Base-by-base conservation (phyloP, 2,888 invertebrate species). In the Plutella xylostella region DNA sequence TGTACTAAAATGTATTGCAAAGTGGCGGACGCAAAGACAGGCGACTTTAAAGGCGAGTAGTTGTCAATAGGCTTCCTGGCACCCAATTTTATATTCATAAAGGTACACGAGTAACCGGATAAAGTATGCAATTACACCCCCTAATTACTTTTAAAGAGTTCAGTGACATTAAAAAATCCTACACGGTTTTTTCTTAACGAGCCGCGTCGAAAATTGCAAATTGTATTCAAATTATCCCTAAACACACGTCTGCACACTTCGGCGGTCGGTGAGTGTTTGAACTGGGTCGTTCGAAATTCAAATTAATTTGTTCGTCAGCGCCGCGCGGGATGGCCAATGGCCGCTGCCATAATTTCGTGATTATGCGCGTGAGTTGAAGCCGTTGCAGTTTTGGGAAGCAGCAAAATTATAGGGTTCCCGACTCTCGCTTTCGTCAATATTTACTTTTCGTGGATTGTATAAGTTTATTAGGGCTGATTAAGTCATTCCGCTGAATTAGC, bases 291-390 rank as follows among this genome's bases (percentile, higher is more conserved):
- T 72, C 68, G 56, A 64, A 71, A 64, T 68, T 69, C 71, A 68
- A 74, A 62, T 63, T 56, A 57, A 41, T 41, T 30, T 30, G 15
- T 30, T 18, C 30, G 41, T 20, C 62, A 58, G 51, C 51, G 49
- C 51, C 55, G 55, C 54, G 57, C 70, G 63, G 63, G 72, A 72
- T 72, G 65, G 72, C n/a, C n/a, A n/a, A n/a, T n/a, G n/a, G n/a
- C n/a, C n/a, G 69, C 65, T 63, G 68, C 61, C 65, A 58, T 60
- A 67, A 69, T 68, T 63, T 51, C 56, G 54, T 53, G 57, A 78
- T 80, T 82, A 80, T 49, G 51, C 48, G 19, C 41, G n/a, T n/a
- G 60, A 65, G 72, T 80, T 79, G 72, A 72, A 80, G 80, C 72
- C 73, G 78, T 80, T 72, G 74, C 70, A 68, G 63, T 68, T 64